phyloP scores from a whole-genome alignment of 2,888 invertebrate genomes.

The Tolmerus cingulatus region DNA sequence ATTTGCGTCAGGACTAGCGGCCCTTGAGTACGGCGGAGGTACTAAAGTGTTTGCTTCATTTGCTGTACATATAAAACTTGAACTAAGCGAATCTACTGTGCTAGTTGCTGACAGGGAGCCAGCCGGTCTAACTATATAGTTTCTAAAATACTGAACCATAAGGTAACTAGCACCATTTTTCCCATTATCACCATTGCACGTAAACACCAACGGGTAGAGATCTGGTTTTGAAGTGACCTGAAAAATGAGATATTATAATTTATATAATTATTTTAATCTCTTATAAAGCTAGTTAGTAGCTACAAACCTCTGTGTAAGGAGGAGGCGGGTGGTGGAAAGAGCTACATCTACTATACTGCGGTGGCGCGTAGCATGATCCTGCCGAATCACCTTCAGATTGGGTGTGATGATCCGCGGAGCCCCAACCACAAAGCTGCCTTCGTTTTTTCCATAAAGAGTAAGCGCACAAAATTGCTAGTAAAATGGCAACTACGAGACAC shows the following conservation, averaged over 20 bases:
- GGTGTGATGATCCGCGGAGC: slow-evolving; percentile 65
- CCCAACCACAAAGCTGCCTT: slow-evolving; percentile 64
- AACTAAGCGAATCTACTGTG: slow-evolving; percentile 85
- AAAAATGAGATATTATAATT: neutral
- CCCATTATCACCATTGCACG: slow-evolving; percentile 76
- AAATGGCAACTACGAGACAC: slow-evolving; percentile 74
- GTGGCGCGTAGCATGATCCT: slow-evolving; percentile 82
- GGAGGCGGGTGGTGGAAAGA: slow-evolving; percentile 85
- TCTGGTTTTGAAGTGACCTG: slow-evolving; percentile 88
- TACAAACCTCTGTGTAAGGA: slow-evolving; percentile 77
- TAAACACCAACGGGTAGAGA: slow-evolving; percentile 83
- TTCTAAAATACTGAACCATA: slow-evolving; percentile 85
- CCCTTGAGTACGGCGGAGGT: slow-evolving; percentile 84
- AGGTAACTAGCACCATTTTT: slow-evolving; percentile 78
- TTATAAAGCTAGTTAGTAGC: neutral
- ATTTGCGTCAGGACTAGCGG: slow-evolving; percentile 73
- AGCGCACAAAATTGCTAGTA: slow-evolving; percentile 74
- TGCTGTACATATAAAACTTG: slow-evolving; percentile 85
- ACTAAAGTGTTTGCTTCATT: slow-evolving; percentile 86
- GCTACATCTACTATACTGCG: slow-evolving; percentile 83
- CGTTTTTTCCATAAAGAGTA: slow-evolving; percentile 72
- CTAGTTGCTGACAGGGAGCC: slow-evolving; percentile 84
- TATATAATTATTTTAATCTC: neutral
- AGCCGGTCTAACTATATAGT: slow-evolving; percentile 78
- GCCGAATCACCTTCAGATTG: slow-evolving; percentile 80